Base-by-base conservation (phyloP, 2,888 invertebrate genomes). In the Corbicula japonica region DNA sequence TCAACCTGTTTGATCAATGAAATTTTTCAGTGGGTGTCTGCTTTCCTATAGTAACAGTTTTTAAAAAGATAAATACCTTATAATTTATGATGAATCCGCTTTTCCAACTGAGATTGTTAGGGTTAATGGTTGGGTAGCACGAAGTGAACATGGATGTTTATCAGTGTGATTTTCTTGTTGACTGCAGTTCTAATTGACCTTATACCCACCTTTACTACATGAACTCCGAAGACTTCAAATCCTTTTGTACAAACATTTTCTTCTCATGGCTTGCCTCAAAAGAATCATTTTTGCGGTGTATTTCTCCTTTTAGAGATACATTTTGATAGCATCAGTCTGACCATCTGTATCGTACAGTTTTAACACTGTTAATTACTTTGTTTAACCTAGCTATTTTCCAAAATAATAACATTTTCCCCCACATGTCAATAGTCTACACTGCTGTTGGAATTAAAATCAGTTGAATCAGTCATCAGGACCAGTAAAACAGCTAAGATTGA, bases 121-220 rank as follows among this genome's bases (percentile, higher is more conserved):
- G 15, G 18, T 38, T 38, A 61, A 70, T 61, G 60, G 70, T 60
- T 50, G 60, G 70, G 70, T 50, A 38, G 63, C 62, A 62, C 30
- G 8, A 28, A 38, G 30, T 61, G 34, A 38, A 72, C 34, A 52
- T n/a, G 32, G 63, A 63, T 72, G 46, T 54, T 63, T 63, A 62
- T 54, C 54, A 32, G 48, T 38, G 44, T 46, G 30, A 72, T 56
- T 72, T 72, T 72, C 72, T 32, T 65, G 72, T 72, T 62, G 63
- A 72, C 35, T 72, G 72, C 52, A 52, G 58, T 65, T 63, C 28
- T 44, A 72, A 72, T 63, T 72, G 63, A 72, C 62, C 62, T 21
- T 35, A 46, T 18, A 65, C 32, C 44, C 35, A 46, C n/a, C n/a
- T n/a, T n/a, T n/a, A n/a, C n/a, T n/a, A n/a, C 18, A 46, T 23